Conservation (phyloP, 2,113 vertebrate species). For the Forbesichthys agassizii region DNA sequence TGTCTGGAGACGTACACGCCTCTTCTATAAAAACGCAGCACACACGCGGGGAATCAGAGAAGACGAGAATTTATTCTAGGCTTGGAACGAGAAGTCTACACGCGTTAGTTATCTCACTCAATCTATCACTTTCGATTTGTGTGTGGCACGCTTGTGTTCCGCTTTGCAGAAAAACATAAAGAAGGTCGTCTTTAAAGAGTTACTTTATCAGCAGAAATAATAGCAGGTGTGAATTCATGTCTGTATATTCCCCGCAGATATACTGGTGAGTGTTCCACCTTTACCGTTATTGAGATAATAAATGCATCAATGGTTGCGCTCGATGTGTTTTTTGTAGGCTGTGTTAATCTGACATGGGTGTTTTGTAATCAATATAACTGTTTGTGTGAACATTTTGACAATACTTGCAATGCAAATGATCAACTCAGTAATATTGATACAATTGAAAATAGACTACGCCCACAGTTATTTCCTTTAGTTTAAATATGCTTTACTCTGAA, state of each 20-base stretch:
- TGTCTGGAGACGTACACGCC: conserved; percentile 54
- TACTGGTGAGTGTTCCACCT: conserved; percentile 69
- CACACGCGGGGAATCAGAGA: conserved; percentile 36
- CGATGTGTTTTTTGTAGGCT: no score
- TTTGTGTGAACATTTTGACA: no score
- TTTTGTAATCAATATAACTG: no score
- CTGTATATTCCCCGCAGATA: conserved; percentile 66
- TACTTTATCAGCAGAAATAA: conserved; percentile 42
- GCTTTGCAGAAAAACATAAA: background rate
- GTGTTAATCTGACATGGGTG: no score
- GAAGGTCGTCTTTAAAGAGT: conserved; percentile 19
- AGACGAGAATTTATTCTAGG: conserved; percentile 18
- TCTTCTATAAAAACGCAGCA: conserved; percentile 57
- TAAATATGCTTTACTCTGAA: no score
- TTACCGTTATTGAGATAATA: conserved; percentile 7
- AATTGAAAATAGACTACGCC: no score
- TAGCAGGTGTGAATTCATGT: conserved; percentile 76
- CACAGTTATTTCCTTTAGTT: no score
- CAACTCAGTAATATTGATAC: no score
- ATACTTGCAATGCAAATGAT: no score
- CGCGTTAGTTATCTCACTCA: background rate
- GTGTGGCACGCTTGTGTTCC: background rate
- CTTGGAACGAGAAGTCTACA: background rate
- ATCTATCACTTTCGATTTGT: conserved; percentile 24
- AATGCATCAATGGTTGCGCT: no score